A percentile compares a stretch with the other conserved stretches of the same genome.
Conservation (phyloP, 35 echinoderm and acorn worm species). For the Amphiura filiformis region DNA sequence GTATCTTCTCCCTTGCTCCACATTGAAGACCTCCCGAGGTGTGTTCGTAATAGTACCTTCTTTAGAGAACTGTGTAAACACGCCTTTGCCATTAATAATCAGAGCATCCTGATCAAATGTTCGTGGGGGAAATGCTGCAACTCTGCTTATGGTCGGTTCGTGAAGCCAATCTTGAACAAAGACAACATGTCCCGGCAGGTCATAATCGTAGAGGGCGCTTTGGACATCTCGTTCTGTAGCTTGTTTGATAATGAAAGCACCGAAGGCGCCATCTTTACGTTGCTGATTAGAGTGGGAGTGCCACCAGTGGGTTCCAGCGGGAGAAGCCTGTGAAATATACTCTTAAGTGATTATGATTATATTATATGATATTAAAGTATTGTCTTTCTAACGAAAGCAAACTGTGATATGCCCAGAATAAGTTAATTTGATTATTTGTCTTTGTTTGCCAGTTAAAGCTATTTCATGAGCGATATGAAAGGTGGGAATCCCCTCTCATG, state of each 20-base stretch:
- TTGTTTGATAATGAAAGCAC: background rate
- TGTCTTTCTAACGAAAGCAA: too few species aligned
- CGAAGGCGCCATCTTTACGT: background rate
- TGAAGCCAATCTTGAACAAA: background rate
- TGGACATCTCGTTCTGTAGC: background rate
- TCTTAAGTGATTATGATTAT: too few species aligned
- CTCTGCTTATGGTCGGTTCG: background rate
- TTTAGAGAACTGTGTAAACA: background rate
- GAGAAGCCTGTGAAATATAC: background rate
- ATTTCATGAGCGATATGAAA: too few species aligned
- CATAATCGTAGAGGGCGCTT: background rate
- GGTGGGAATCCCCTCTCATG: too few species aligned
- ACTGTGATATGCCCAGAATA: too few species aligned
- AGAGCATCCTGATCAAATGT: background rate
- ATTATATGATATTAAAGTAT: too few species aligned
- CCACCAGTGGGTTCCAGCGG: background rate
- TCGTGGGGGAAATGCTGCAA: background rate
- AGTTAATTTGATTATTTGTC: too few species aligned
- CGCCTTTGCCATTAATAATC: background rate
- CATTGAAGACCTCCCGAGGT: slow-evolving; percentile 22
- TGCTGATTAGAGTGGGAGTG: background rate
- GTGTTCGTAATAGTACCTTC: background rate
- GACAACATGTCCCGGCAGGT: background rate
- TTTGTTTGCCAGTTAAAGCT: too few species aligned
- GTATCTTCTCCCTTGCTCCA: slow-evolving; percentile 19